Evolutionary conservation across 2,797 vertebrate species (phyloP).

Genomic region (Meda fulgida): DNA sequence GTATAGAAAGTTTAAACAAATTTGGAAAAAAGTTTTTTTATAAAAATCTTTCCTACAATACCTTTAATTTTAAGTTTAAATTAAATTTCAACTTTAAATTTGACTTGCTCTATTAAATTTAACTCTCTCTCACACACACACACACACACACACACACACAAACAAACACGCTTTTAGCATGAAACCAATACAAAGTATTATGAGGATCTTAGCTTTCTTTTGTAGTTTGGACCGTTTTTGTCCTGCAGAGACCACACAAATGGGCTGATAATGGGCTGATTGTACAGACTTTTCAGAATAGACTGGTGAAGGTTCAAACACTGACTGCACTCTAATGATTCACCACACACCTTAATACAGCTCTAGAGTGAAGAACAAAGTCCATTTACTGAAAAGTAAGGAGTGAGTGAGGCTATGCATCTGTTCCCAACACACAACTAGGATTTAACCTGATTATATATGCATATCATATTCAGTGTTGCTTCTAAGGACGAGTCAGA

Average conservation of each 20-base stretch:
- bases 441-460: neutral
- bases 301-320: slow-evolving; percentile 36
- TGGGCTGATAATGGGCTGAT: slow-evolving; percentile 30
- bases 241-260: slow-evolving; percentile 25
- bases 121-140: too few relatives aligned
- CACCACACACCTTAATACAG: slow-evolving; percentile 19
- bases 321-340: slow-evolving; percentile 4
- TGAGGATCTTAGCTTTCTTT: neutral
- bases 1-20: too few relatives aligned
- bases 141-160: too few relatives aligned
- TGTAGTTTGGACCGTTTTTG: neutral
- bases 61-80: too few relatives aligned
- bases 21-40: too few relatives aligned
- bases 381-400: neutral
- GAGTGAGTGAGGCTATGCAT: neutral
- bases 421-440: neutral
- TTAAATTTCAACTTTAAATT: too few relatives aligned
- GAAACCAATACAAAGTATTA: neutral
- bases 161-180: too few relatives aligned
- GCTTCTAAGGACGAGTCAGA: neutral
- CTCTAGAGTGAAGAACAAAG: neutral
- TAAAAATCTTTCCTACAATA: too few relatives aligned
- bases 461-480: neutral
- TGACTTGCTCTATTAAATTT: too few relatives aligned
- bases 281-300: slow-evolving; percentile 26